These are phyloP conservation scores for Narcine bancroftii DNA, from an alignment of 2,113 vertebrate species.

Conservation along the genomic window DNA sequence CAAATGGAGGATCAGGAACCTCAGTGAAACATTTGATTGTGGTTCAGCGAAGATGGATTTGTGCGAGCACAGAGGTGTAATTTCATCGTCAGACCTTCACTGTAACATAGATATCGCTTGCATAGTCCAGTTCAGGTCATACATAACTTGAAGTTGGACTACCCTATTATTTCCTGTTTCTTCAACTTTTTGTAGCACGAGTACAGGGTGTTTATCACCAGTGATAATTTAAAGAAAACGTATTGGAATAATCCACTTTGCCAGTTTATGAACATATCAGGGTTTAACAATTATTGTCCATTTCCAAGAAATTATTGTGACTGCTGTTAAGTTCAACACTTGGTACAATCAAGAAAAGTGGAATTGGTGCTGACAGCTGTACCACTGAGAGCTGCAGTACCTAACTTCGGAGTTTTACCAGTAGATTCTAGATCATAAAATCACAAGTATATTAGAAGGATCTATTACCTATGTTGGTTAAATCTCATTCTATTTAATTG, in stretches of 20 bases:
- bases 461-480: not conserved
- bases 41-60: not conserved
- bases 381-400: not conserved
- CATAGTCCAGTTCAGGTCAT: not conserved
- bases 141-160: not conserved
- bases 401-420: not conserved
- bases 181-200: not conserved
- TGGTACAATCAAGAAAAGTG: constrained; percentile 25
- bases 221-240: not conserved
- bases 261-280: not conserved
- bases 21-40: not conserved
- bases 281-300: not conserved
- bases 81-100: not conserved
- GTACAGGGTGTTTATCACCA: not conserved
- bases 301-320: not conserved
- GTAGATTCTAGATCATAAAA: not conserved
- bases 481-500: not conserved
- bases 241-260: no score
- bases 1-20: no score
- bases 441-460: not conserved
- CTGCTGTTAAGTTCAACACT: not conserved
- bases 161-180: not conserved
- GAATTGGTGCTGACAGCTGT: not conserved
- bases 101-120: not conserved
- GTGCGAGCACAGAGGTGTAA: not conserved